These are phyloP conservation scores for Bubo bubo DNA, from an alignment of 2,113 vertebrate genomes.

Conservation along the genomic window DNA sequence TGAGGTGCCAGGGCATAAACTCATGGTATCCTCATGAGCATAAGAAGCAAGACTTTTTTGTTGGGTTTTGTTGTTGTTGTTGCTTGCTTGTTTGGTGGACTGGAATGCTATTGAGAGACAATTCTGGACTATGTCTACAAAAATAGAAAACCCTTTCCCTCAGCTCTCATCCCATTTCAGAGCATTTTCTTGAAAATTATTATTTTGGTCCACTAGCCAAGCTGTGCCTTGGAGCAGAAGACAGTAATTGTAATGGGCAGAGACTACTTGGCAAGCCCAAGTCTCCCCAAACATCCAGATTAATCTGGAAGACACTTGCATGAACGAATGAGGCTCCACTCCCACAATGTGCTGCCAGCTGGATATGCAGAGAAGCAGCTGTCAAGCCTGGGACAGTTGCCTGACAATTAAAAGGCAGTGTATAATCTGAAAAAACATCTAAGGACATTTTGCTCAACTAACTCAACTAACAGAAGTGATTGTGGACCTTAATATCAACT, in stretches of 20 bases:
- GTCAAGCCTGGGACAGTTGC: not conserved
- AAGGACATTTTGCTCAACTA: not conserved
- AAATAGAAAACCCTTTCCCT: not conserved
- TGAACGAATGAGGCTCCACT: not conserved
- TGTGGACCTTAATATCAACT: not conserved
- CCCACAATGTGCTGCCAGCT: not conserved
- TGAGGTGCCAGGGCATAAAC: not conserved
- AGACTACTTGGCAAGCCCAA: not conserved
- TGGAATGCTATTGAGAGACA: not conserved
- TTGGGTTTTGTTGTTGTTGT: not conserved
- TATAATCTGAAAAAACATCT: not conserved
- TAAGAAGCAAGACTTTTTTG: not conserved
- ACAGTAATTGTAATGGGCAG: not conserved
- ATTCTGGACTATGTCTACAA: not conserved
- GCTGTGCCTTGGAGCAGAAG: constrained; percentile 4
- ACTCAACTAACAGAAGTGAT: not conserved
- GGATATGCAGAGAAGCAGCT: not conserved
- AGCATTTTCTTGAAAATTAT: not conserved
- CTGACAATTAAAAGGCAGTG: not conserved
- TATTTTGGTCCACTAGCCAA: not conserved
- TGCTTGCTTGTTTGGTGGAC: not conserved
- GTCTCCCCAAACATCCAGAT: not conserved
- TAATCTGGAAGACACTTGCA: not conserved
- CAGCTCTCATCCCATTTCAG: not conserved
- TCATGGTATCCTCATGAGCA: not conserved